Evolutionary conservation across 2,113 vertebrate species (phyloP).

Genomic region (Hippocampus comes): DNA sequence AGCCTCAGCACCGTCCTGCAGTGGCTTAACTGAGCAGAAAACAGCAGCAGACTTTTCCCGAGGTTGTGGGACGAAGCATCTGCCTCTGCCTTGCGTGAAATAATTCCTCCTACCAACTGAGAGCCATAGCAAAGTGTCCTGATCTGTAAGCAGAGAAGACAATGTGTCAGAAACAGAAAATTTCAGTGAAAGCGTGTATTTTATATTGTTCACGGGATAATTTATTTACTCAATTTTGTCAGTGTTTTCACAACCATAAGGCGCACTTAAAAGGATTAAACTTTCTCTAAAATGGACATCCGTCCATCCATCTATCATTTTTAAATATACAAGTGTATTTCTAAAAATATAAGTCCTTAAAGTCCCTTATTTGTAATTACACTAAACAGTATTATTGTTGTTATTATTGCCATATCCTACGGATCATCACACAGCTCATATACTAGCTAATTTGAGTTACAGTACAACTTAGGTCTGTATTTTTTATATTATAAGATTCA

Average conservation of each 20-base stretch:
- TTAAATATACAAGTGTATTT: too few relatives aligned
- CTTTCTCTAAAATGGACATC: too few relatives aligned
- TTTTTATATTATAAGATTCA: neutral
- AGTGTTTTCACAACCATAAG: too few relatives aligned
- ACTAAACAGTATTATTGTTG: neutral
- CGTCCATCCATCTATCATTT: too few relatives aligned
- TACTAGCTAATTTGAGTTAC: neutral
- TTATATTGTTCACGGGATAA: neutral
- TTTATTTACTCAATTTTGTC: neutral
- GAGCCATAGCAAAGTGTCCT: constrained; percentile 83
- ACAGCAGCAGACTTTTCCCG: constrained; percentile 76
- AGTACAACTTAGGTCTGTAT: neutral
- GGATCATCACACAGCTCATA: neutral
- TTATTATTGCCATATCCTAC: neutral
- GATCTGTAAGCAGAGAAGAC: constrained; percentile 65
- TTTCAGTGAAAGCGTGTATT: neutral
- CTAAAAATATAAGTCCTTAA: too few relatives aligned
- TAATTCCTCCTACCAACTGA: constrained; percentile 81
- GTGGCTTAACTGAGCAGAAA: constrained; percentile 83
- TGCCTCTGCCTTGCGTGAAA: constrained; percentile 54
- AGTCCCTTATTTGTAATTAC: neutral
- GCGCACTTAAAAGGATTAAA: too few relatives aligned
- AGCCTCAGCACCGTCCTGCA: constrained; percentile 86
- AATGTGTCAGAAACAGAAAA: neutral
- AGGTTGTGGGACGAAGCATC: constrained; percentile 49